Base-by-base conservation (phyloP, 2,113 vertebrate genomes). In the Eubucco bourcierii region DNA sequence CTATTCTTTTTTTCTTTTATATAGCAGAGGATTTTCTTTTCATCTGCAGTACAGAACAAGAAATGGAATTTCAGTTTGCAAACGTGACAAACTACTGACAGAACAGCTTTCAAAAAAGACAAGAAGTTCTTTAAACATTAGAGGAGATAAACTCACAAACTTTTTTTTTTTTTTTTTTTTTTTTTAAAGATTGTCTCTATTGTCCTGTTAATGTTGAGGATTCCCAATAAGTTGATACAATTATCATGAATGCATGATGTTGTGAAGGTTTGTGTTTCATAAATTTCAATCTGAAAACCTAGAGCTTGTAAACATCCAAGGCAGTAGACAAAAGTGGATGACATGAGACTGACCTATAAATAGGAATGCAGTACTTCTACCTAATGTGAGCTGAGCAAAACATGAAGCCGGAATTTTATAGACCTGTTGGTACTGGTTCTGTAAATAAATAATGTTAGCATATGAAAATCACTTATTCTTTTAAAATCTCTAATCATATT, bases 21-120 rank as follows among this genome's bases (percentile, higher is more conserved):
- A 50, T 82, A 46, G 84, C 60, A 68, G 60, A 84, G 52, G 85
- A 92, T 93, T 94, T 92, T 90, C 44, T 60, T 95, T 95, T 90
- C 76, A 67, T 80, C 83, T 89, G 58, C 37, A 65, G 56, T 94
- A 59, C n/a, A 78, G 70, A 84, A 84, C 59, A 91, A 85, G 64
- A 92, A 93, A 84, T 80, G 46, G 66, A 79, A 91, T 89, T 81
- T 74, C 50, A 55, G n/a, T 65, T 92, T 73, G 86, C 20, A 74
- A 66, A 88, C 65, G 27, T 87, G 78, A 58, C 31, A 46, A 28
- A 34, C 10, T 79, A 52, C 61, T 77, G 56, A 50, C 23, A 80
- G 92, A 92, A 84, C 14, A 80, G 56, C 15, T 66, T 89, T 94
- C 73, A 81, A 41, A 78, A 6, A 75, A 67, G 76, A 47, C 15